Base-by-base conservation (phyloP, 2,888 invertebrate genomes). In the Ophion ellenae region DNA sequence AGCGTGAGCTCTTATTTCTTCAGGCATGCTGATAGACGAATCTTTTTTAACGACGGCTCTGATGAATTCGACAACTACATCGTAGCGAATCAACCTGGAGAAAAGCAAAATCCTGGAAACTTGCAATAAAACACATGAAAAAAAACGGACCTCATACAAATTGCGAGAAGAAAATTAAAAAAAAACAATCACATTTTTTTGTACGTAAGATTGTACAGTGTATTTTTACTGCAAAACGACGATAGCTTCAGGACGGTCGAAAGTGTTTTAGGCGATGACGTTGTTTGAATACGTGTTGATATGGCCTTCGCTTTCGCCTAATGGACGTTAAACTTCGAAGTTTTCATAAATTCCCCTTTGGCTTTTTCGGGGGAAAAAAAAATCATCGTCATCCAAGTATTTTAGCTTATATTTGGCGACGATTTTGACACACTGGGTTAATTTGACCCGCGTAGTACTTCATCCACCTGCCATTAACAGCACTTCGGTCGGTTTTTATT, bases 21-120 rank as follows among this genome's bases (percentile, higher is more conserved):
- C 73, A 94, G 94, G 93, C 64, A 89, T 93, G 87, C 87, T 93
- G 47, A 91, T 92, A 83, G 89, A 91, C 14, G 92, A 94, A 2
- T 88, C 82, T 9, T 90, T 90, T 53, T 88, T 89, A 36, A 66
- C 71, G 0, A 57, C 74, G 20, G 64, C 61, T 0, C 53, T 45
- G 20, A 71, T 75, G 9, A 88, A 86, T 73, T 59, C 70, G 45
- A 85, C 83, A n/a, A 80, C 74, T 20, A 61, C 77, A 59, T 64
- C 73, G 3, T 45, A 28, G 61, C 45, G 11, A n/a, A 71, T 61
- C 17, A 53, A 24, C 28, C 57, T 84, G 11, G 80, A 0, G 57
- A 66, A 14, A 63, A 70, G 53, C 17, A 40, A 40, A 40, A 40
- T 10, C 45, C 40, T 45, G 20, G 20, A 40, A 69, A 45, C n/a